phyloP scores from a whole-genome alignment of 2,888 invertebrate species.

The Mythimna albipuncta region DNA sequence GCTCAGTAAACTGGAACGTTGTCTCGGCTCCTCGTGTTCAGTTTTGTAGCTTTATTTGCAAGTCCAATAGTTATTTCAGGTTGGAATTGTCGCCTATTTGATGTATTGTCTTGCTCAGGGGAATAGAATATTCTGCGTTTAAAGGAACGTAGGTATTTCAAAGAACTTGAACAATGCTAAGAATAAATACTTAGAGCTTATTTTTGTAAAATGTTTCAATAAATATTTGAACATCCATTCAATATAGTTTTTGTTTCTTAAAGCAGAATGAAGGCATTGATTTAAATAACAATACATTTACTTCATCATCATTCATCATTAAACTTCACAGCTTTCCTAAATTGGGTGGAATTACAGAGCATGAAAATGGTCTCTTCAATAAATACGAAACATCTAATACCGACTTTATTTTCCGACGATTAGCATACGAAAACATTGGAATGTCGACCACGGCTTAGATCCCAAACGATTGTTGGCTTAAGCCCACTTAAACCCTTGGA shows the following conservation, averaged over 20 bases:
- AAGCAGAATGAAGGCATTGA: too few species aligned
- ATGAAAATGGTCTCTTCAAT: slow-evolving; percentile 10
- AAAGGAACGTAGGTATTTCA: slow-evolving; percentile 2
- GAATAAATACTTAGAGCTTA: neutral
- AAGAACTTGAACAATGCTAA: neutral
- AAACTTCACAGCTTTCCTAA: neutral
- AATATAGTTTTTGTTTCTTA: neutral
- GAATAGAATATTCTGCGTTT: slow-evolving; percentile 20
- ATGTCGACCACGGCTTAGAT: slow-evolving; percentile 53
- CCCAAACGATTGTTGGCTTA: slow-evolving; percentile 60
- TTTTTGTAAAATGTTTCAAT: neutral
- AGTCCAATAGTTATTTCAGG: slow-evolving; percentile 66
- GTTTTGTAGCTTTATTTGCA: slow-evolving; percentile 73
- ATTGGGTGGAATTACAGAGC: neutral
- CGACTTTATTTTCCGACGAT: slow-evolving; percentile 43
- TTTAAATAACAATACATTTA: too few species aligned
- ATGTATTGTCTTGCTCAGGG: slow-evolving; percentile 40
- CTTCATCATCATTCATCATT: neutral
- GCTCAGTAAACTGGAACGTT: slow-evolving; percentile 70
- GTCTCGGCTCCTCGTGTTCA: slow-evolving; percentile 74
- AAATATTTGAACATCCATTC: neutral
- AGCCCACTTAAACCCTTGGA: slow-evolving; percentile 60
- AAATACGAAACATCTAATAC: slow-evolving; percentile 24
- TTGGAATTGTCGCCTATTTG: slow-evolving; percentile 61
- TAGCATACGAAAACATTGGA: slow-evolving; percentile 55